A percentile compares a stretch with the other conserved stretches of the same genome.
phyloP scores from a whole-genome alignment of 2,113 vertebrate species.

The Vulpes ferrilata region DNA sequence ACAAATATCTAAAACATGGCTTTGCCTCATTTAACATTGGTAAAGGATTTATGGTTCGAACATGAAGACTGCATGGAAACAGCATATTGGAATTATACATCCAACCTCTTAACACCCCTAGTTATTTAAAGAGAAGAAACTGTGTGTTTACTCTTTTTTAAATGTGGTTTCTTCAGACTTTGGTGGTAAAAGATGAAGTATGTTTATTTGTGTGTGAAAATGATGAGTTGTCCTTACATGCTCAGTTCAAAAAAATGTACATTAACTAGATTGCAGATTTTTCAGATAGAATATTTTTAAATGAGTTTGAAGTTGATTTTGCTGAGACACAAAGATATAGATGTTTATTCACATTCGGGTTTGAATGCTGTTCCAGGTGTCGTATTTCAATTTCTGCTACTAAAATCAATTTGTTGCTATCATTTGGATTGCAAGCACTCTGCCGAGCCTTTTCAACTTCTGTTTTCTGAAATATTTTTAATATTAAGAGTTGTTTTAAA shows the following conservation, averaged over 20 bases:
- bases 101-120: background rate
- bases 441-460: slow-evolving; percentile 62
- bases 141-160: slow-evolving; percentile 71
- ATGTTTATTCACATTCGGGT: slow-evolving; percentile 70
- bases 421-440: slow-evolving; percentile 58
- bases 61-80: slow-evolving; percentile 11
- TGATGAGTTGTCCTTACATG: slow-evolving; percentile 71
- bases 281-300: slow-evolving; percentile 77
- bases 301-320: slow-evolving; percentile 76
- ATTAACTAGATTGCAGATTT: slow-evolving; percentile 42
- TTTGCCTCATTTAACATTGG: slow-evolving; percentile 56
- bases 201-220: slow-evolving; percentile 81
- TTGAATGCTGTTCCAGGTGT: slow-evolving; percentile 68
- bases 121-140: slow-evolving; percentile 69
- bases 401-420: slow-evolving; percentile 80
- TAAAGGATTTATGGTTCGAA: slow-evolving; percentile 61
- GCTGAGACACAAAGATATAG: slow-evolving; percentile 67
- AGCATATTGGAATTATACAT: slow-evolving; percentile 56
- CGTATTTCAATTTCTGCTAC: slow-evolving; percentile 77
- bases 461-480: slow-evolving; percentile 79
- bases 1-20: slow-evolving; percentile 41
- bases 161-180: slow-evolving; percentile 68
- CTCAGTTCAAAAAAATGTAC: slow-evolving; percentile 68
- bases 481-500: slow-evolving; percentile 78
- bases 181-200: slow-evolving; percentile 72